A percentile compares a stretch with the other conserved stretches of the same genome.
Conservation (phyloP, 2,888 invertebrate species). For the Cryptocheilus praepositus region DNA sequence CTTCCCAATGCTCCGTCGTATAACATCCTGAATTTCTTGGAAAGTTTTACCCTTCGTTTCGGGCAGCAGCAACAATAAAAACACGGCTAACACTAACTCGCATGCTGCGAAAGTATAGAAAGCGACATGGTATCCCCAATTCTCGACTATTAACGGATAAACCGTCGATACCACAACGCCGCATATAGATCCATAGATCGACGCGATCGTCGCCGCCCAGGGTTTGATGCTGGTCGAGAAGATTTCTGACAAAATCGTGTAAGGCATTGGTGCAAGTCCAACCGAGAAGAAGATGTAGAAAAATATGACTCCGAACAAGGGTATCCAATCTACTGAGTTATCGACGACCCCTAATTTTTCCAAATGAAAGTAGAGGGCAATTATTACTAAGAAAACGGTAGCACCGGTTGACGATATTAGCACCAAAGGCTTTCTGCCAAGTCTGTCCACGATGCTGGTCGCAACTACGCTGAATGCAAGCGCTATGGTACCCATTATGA, state of each 20-base stretch:
- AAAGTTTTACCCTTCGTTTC: slow-evolving; percentile 50
- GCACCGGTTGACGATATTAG: slow-evolving; percentile 22
- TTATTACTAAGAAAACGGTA: slow-evolving; percentile 8
- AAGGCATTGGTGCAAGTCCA: slow-evolving; percentile 39
- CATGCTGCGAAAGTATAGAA: slow-evolving; percentile 35
- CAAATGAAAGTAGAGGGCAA: slow-evolving; percentile 25
- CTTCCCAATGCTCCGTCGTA: background rate
- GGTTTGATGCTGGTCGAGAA: slow-evolving; percentile 41
- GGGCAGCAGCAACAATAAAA: slow-evolving; percentile 31
- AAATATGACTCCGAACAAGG: slow-evolving; percentile 14
- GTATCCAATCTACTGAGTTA: slow-evolving; percentile 7
- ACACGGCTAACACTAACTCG: slow-evolving; percentile 14
- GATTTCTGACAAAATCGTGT: slow-evolving; percentile 41
- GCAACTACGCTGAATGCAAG: slow-evolving; percentile 5
- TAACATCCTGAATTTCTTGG: slow-evolving; percentile 36
- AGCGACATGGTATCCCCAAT: slow-evolving; percentile 22
- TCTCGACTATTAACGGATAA: slow-evolving; percentile 24
- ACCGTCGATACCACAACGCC: slow-evolving; percentile 20
- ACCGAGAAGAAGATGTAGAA: slow-evolving; percentile 13
- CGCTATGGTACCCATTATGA: slow-evolving; percentile 22
- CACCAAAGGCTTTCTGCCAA: slow-evolving; percentile 39
- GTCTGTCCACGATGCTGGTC: slow-evolving; percentile 23
- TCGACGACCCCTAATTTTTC: background rate
- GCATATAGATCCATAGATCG: slow-evolving; percentile 31
- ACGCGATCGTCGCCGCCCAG: slow-evolving; percentile 34